A percentile compares a stretch with the other conserved stretches of the same genome.
These are phyloP conservation scores for Melipona bicolor DNA, from an alignment of 2,888 invertebrate species.

Conservation along the genomic window DNA sequence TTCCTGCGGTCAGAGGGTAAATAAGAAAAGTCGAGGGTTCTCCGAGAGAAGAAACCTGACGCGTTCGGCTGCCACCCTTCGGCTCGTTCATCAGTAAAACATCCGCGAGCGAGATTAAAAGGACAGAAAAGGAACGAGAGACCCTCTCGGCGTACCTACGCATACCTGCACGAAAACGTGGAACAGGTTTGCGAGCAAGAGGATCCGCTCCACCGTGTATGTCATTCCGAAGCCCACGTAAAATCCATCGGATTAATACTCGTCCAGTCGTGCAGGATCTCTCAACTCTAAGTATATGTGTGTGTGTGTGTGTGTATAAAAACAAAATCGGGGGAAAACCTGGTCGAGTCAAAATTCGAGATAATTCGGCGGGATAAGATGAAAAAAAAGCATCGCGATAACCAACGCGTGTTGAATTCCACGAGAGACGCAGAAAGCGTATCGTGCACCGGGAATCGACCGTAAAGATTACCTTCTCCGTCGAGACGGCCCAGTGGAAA, in stretches of 20 bases:
- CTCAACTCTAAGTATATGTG: background rate
- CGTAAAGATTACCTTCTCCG: slow-evolving; percentile 5
- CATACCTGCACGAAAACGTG: slow-evolving; percentile 45
- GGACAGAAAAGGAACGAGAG: slow-evolving; percentile 13
- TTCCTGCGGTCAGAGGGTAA: background rate
- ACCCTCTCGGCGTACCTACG: slow-evolving; percentile 28
- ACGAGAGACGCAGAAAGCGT: slow-evolving; percentile 47
- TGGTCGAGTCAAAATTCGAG: slow-evolving; percentile 20
- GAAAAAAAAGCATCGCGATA: background rate
- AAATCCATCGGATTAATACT: slow-evolving; percentile 1
- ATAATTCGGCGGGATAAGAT: slow-evolving; percentile 21
- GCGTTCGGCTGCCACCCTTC: slow-evolving; percentile 19
- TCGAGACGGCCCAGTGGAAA: background rate
- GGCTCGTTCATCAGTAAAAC: slow-evolving; percentile 21
- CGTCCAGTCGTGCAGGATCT: background rate
- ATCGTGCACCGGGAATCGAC: slow-evolving; percentile 4
- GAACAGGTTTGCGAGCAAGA: slow-evolving; percentile 46
- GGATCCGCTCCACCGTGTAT: slow-evolving; percentile 27
- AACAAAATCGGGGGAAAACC: background rate
- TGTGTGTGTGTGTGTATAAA: background rate
- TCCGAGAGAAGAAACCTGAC: background rate
- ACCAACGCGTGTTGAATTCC: background rate
- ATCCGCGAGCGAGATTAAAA: slow-evolving; percentile 23
- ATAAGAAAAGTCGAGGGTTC: background rate
- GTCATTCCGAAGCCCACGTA: slow-evolving; percentile 30